Conservation (phyloP, 2,113 vertebrate genomes). For the Ancistrus triradiatus region DNA sequence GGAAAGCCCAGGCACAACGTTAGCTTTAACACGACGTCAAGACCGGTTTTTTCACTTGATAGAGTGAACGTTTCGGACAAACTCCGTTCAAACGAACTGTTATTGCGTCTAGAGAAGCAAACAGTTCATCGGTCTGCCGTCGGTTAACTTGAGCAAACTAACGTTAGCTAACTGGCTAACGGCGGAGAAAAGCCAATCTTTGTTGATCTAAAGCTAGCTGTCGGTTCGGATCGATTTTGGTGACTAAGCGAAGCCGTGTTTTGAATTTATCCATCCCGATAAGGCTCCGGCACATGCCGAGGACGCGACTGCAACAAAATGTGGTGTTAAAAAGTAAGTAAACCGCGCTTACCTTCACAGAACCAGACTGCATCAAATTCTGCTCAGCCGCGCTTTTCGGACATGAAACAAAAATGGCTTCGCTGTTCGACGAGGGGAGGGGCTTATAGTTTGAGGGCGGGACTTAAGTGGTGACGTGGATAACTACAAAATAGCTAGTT, state of each 20-base stretch:
- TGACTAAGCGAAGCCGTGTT: neutral
- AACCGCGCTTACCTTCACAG: constrained; percentile 32
- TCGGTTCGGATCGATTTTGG: neutral
- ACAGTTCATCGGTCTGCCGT: too few species aligned
- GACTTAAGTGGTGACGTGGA: neutral
- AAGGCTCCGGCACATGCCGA: neutral
- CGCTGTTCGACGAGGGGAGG: constrained; percentile 27
- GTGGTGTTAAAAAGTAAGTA: neutral
- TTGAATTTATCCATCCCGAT: too few species aligned
- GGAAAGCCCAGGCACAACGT: neutral
- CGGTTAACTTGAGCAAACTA: constrained; percentile 11
- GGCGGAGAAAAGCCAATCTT: constrained; percentile 15
- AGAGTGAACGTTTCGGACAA: too few species aligned
- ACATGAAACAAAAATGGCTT: constrained; percentile 52
- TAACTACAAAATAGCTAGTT: constrained; percentile 32
- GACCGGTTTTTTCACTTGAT: constrained; percentile 4
- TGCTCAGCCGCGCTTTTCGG: constrained; percentile 17
- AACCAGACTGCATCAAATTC: constrained; percentile 27
- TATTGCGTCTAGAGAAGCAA: too few species aligned
- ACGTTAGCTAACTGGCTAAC: constrained; percentile 2
- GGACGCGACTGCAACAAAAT: neutral
- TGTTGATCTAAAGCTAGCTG: constrained; percentile 22
- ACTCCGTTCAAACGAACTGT: too few species aligned
- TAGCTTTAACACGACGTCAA: constrained; percentile 15
- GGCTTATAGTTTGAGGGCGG: neutral